Evolutionary conservation across 53 echinoderm and acorn worm genomes (phyloP), one percentile per base, ranked within the genome.

Genomic region (Mesocentrotus franciscanus): DNA sequence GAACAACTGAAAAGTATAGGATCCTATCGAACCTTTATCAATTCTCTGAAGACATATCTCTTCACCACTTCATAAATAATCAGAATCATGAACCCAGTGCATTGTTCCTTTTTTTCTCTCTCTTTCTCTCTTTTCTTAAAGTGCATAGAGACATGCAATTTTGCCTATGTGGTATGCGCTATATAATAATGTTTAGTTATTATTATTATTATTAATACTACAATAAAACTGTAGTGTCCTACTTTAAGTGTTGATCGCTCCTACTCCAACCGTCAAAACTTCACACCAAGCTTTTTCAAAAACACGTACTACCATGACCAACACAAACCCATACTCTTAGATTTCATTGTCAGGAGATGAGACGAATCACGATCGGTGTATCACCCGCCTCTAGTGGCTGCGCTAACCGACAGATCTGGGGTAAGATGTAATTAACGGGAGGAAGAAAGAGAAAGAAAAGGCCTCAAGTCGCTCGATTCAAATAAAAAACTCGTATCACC

Each of bases 361-460:
- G 49, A 18, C 17, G 22, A 7, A n/a, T 85, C 85, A 24, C 55
- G 56, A 85, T 24, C 27, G 4, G n/a, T n/a, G 85, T 85, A 10
- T 85, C 24, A 1, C 85, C 58, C 85, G 85, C 57, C 85, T 27
- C 58, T 11, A 10, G 56, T 56, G 85, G 85, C 85, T 22, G 85
- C 12, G 85, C 2, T 20, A 58, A 85, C 11, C 85, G 85, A n/a
- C 85, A 85, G 56, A 85, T 85, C 85, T 85, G 17, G 85, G 58
- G 85, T 57, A 56, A 85, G n/a, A 57, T 58, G 85, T 57, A 85
- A 85, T 85, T 85, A 85, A 85, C 85, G 24, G 24, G 85, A 0
- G 18, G 85, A 10, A 24, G 10, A 85, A 11, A 83, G 17, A 81
- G 18, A 29, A 39, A 42, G 81, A 83, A 83, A 39, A 83, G 76